Conservation (phyloP, 2,888 invertebrate species). For the Elmis aenea region DNA sequence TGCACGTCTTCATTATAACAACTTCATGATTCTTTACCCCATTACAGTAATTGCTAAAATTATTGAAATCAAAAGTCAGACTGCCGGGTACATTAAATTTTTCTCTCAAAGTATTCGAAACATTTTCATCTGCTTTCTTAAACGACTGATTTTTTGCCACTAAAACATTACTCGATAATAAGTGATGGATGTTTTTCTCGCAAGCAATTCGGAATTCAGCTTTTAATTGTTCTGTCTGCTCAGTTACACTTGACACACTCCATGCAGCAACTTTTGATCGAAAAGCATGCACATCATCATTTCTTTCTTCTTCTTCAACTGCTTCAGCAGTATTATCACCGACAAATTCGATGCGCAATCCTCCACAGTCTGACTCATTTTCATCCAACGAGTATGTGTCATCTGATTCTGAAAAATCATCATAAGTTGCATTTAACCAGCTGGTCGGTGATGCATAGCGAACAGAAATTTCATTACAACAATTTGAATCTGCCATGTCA, state of each 20-base stretch:
- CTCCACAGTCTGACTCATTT: conserved; percentile 51
- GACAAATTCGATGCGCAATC: conserved; percentile 75
- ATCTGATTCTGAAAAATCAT: conserved; percentile 52
- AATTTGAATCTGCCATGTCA: conserved; percentile 67
- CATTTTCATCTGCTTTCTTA: conserved; percentile 21
- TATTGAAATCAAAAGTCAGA: neutral
- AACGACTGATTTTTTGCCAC: conserved; percentile 32
- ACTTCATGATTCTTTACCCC: conserved; percentile 35
- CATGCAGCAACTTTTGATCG: conserved; percentile 36
- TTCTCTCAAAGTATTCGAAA: conserved; percentile 33
- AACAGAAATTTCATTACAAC: conserved; percentile 47
- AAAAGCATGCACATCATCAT: conserved; percentile 34
- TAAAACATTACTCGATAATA: conserved; percentile 40
- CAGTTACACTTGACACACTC: conserved; percentile 38
- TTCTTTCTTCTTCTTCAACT: conserved; percentile 61
- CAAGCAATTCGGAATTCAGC: conserved; percentile 47
- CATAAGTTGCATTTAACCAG: conserved; percentile 43
- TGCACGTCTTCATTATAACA: conserved; percentile 22
- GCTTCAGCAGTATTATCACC: conserved; percentile 84
- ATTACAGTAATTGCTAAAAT: conserved; percentile 8
- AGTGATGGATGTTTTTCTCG: conserved; percentile 36
- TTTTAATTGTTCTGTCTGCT: conserved; percentile 47
- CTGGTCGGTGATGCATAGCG: conserved; percentile 55
- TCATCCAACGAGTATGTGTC: conserved; percentile 48
- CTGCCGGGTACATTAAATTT: conserved; percentile 24